Evolutionary conservation across 1,140 invertebrate species (phyloP), one percentile per base, ranked within the genome.

Genomic region (Sarcophaga bullata): DNA sequence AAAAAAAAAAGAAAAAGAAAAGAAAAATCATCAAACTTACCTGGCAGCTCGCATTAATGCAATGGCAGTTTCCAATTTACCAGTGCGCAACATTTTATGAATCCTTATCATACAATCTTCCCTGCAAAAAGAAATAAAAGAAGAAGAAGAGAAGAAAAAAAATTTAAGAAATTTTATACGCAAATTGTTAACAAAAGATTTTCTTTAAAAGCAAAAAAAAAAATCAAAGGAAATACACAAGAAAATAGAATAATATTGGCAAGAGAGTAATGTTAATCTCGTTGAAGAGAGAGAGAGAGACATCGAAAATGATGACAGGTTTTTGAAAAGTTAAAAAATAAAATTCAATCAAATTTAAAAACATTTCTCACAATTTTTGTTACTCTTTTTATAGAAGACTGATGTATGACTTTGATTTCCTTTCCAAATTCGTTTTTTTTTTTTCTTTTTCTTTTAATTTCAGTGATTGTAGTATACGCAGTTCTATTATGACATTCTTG

Each of bases 101-200:
- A 98, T 96, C 85, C 93, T 94, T 87, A 95, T 94, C 94, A 98
- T 97, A 10, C 97, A 96, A 85, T 96, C 94, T 80, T 92, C 91
- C 89, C 96, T 97, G 90, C n/a, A n/a, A n/a, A n/a, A n/a, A n/a
- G n/a, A n/a, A n/a, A n/a, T n/a, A n/a, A n/a, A n/a, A n/a, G n/a
- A n/a, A n/a, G n/a, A 85, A 92, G 92, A 80, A 76, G 52, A 72
- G 13, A 68, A 82, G 17, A 47, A n/a, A 75, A 2, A 50, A 50
- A 78, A 37, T 37, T 37, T 37, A 1, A 78, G 52, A 80, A 62
- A 78, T 17, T 37, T 48, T 78, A 82, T 48, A 58, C 3, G 68
- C 8, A 82, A 68, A 68, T 68, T 68, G 62, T 68, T 68, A 68
- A 68, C 62, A 68, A 68, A 68, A 68, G 17, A 19, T 10, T 68